Percentiles rank a stretch among this genome's conserved stretches.
Evolutionary conservation across 2,797 vertebrate genomes (phyloP).

Genomic region (Anomalospiza imberbis): DNA sequence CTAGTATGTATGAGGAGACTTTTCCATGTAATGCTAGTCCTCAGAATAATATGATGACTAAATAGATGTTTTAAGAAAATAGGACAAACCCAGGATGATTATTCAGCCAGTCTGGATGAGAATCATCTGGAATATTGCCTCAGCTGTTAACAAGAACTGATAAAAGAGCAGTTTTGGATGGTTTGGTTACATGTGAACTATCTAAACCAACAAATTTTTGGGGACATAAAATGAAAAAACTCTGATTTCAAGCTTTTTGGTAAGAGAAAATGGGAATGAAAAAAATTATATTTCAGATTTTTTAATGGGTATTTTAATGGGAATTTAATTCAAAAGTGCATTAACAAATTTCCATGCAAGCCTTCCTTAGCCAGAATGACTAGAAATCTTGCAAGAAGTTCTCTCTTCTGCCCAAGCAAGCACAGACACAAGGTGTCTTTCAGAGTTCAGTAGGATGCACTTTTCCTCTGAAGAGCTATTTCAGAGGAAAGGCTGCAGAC

Average conservation of each 20-base stretch:
- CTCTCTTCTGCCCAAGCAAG: not conserved
- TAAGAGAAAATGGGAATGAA: not conserved
- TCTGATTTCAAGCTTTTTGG: not conserved
- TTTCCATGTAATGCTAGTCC: not conserved
- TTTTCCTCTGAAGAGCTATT: not conserved
- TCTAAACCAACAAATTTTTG: not conserved
- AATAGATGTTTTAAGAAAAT: not conserved
- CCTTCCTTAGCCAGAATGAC: not conserved
- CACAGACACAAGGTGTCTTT: not conserved
- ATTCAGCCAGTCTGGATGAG: not conserved
- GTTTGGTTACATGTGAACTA: not conserved
- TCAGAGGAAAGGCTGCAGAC: fast-evolving
- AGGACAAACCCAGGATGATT: not conserved
- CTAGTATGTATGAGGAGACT: not conserved
- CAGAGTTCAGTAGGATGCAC: not conserved
- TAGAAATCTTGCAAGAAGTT: not conserved
- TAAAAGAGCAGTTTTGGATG: not conserved
- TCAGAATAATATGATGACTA: not conserved
- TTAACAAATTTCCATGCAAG: not conserved
- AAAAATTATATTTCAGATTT: not conserved
- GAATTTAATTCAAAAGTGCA: not conserved
- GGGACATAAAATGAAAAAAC: not conserved
- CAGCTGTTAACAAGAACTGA: not conserved
- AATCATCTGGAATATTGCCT: not conserved
- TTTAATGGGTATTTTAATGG: not conserved